A percentile compares a stretch with the other conserved stretches of the same genome.
These are phyloP conservation scores for Zelostemma sp. DNA, from an alignment of 1,140 invertebrate genomes.

Conservation along the genomic window DNA sequence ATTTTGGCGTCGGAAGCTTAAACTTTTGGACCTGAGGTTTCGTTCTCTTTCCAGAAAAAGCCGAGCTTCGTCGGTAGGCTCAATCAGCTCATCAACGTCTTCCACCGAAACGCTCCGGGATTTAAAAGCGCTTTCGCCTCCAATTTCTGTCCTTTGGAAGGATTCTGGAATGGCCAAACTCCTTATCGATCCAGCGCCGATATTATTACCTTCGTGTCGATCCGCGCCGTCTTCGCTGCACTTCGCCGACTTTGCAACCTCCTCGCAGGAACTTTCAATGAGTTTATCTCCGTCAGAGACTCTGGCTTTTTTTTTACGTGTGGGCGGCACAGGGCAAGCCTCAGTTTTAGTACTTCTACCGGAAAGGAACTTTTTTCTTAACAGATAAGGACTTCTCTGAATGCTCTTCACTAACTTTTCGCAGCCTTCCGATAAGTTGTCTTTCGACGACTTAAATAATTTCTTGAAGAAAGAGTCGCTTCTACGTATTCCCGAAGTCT, in stretches of 20 bases:
- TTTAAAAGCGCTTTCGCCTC: slow-evolving; percentile 18
- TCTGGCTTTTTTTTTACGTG: slow-evolving; percentile 18
- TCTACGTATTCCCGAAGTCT: slow-evolving; percentile 13
- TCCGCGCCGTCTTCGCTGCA: too few species aligned
- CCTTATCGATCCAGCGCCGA: background rate
- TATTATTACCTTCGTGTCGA: background rate
- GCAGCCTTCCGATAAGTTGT: slow-evolving; percentile 48
- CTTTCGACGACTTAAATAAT: slow-evolving; percentile 48
- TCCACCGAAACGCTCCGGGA: slow-evolving; percentile 54
- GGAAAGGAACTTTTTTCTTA: slow-evolving; percentile 38
- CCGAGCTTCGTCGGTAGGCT: slow-evolving; percentile 46
- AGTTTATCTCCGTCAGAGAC: background rate
- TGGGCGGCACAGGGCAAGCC: slow-evolving; percentile 49
- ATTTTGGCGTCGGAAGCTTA: background rate
- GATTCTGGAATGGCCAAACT: background rate
- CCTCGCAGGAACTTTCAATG: background rate
- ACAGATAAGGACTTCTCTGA: slow-evolving; percentile 41
- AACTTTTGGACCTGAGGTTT: slow-evolving; percentile 14
- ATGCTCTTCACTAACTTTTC: slow-evolving; percentile 55
- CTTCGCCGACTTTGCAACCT: background rate
- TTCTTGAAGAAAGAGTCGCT: slow-evolving; percentile 52
- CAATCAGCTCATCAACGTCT: slow-evolving; percentile 54
- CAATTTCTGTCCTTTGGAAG: background rate
- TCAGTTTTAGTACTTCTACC: slow-evolving; percentile 31
- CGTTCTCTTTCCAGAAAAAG: slow-evolving; percentile 33